A percentile compares a stretch with the other conserved stretches of the same genome.
phyloP scores from a whole-genome alignment of 2,113 vertebrate genomes.

The Aleadryas rufinucha region DNA sequence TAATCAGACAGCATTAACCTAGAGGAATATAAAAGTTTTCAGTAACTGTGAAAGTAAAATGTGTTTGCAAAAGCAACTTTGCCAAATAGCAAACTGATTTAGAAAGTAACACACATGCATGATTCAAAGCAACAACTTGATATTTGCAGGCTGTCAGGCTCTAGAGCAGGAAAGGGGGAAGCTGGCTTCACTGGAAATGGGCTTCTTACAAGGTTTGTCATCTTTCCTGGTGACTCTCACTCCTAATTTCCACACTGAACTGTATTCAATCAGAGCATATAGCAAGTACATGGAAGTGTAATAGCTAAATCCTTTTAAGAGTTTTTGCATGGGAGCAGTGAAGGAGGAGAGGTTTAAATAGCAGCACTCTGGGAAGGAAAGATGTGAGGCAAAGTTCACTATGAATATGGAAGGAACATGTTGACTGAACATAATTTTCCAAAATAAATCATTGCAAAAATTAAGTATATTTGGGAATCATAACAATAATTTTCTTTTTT shows the following conservation, averaged over 20 bases:
- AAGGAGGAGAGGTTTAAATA: background rate
- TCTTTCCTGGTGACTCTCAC: slow-evolving; percentile 40
- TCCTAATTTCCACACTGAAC: slow-evolving; percentile 52
- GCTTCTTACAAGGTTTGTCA: slow-evolving; percentile 21
- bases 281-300: background rate
- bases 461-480: background rate
- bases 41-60: background rate
- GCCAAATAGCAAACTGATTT: background rate
- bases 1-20: background rate
- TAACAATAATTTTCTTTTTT: background rate
- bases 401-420: background rate
- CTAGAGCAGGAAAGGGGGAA: background rate
- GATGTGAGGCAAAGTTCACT: background rate
- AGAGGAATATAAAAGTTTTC: background rate
- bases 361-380: background rate
- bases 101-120: background rate
- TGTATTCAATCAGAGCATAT: background rate
- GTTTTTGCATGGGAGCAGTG: background rate
- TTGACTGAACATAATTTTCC: background rate
- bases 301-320: background rate
- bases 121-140: background rate
- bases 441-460: background rate
- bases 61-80: background rate
- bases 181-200: background rate
- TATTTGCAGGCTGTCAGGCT: slow-evolving; percentile 25